phyloP scores from a whole-genome alignment of 2,113 vertebrate genomes.

The Callocephalon fimbriatum region DNA sequence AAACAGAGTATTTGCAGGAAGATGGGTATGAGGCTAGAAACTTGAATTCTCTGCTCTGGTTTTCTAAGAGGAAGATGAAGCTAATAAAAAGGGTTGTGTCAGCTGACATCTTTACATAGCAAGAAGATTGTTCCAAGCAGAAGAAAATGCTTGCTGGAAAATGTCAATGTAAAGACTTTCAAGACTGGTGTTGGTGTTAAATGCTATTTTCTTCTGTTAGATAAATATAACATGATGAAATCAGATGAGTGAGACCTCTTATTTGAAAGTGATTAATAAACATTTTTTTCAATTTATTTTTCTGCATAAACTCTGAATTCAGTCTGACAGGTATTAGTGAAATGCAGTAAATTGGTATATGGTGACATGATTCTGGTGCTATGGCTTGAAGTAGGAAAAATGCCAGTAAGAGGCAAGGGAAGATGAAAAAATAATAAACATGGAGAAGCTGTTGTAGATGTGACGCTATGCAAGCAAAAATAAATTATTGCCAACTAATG shows the following conservation, averaged over 20 bases:
- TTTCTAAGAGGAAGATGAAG: neutral
- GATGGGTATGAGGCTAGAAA: neutral
- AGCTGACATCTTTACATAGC: neutral
- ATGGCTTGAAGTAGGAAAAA: neutral
- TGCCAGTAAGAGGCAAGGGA: neutral
- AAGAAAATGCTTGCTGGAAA: neutral
- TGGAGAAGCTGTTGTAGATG: neutral
- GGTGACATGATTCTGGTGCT: neutral
- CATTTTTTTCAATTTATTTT: neutral
- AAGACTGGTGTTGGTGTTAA: neutral
- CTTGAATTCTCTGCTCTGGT: neutral
- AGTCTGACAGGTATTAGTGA: neutral
- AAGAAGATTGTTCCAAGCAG: neutral
- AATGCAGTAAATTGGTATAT: neutral
- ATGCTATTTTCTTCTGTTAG: neutral
- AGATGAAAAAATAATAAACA: neutral
- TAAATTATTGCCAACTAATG: neutral
- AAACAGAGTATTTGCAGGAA: neutral
- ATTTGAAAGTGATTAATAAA: neutral
- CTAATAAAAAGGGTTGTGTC: neutral
- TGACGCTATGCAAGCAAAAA: neutral
- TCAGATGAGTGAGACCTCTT: neutral
- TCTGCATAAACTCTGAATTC: neutral
- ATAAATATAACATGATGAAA: neutral
- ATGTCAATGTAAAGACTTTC: neutral